phyloP scores from a whole-genome alignment of 2,888 invertebrate species.

The Athalia circularis region DNA sequence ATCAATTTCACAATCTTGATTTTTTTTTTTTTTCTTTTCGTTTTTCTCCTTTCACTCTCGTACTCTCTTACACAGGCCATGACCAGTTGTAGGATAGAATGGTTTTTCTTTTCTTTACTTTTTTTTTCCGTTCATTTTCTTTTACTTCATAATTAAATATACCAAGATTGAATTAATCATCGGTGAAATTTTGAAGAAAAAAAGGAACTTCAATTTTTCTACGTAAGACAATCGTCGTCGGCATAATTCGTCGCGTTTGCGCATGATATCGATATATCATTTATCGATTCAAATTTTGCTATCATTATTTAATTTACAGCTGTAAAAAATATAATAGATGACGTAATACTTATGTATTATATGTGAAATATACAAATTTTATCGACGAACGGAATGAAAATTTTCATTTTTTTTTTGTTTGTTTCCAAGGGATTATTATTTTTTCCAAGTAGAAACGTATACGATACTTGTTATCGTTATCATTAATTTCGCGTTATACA shows the following conservation, averaged over 20 bases:
- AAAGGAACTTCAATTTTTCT: background rate
- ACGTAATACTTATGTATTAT: no score
- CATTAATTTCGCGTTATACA: no score
- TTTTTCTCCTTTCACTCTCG: conserved; percentile 69
- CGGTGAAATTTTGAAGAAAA: no score
- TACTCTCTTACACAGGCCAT: conserved; percentile 67
- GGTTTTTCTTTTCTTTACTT: conserved; percentile 50
- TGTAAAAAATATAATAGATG: no score
- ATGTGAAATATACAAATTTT: no score
- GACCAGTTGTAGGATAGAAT: conserved; percentile 74
- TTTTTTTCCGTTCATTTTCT: conserved; percentile 15
- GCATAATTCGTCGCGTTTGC: background rate
- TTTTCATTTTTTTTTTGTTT: conserved; percentile 6
- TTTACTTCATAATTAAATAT: background rate
- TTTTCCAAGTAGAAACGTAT: no score
- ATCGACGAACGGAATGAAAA: no score
- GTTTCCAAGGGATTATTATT: background rate
- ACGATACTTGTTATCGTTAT: no score
- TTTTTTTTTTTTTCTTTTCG: conserved; percentile 26
- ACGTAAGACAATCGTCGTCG: conserved; percentile 41
- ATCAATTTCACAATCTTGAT: conserved; percentile 4
- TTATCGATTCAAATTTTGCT: no score
- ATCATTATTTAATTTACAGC: no score
- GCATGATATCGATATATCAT: no score
- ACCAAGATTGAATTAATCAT: no score